Conservation (phyloP, 2,797 vertebrate species). For the Miichthys miiuy region DNA sequence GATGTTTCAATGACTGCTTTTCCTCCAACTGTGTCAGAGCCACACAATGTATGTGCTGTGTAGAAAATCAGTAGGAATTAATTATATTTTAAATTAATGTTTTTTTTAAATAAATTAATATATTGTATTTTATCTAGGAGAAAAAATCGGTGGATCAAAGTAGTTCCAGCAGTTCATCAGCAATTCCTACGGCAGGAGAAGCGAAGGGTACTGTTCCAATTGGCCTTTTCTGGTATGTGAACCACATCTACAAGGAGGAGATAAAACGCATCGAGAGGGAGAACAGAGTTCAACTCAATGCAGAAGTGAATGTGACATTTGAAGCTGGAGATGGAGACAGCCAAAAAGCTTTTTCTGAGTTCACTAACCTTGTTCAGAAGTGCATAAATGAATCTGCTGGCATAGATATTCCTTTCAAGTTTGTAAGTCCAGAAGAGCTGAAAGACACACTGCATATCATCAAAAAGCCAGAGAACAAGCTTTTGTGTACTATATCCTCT, state of each 20-base stretch:
- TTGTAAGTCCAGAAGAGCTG: constrained; percentile 17
- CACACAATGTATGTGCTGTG: constrained; percentile 41
- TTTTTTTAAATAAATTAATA: not conserved
- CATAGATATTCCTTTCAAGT: not conserved
- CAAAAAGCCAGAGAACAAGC: constrained; percentile 6
- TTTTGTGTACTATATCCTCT: constrained; percentile 45
- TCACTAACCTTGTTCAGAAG: constrained; percentile 40
- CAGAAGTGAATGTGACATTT: constrained; percentile 60
- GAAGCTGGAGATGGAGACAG: not conserved
- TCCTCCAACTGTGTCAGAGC: not conserved
- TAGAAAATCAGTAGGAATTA: not conserved
- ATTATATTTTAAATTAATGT: not conserved
- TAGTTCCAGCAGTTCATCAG: not conserved
- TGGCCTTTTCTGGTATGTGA: constrained; percentile 62
- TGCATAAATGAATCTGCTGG: fast-evolving
- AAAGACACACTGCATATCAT: not conserved
- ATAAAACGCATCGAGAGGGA: constrained; percentile 49
- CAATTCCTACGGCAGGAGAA: not conserved
- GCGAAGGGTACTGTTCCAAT: constrained; percentile 15
- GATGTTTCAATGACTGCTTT: not conserved
- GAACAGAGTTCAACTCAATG: constrained; percentile 35
- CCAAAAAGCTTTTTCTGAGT: constrained; percentile 27
- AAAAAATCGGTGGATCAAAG: not conserved
- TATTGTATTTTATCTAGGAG: constrained; percentile 13
- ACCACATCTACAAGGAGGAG: constrained; percentile 60